Evolutionary conservation across 2,888 invertebrate species (phyloP).

Genomic region (Caenorhabditis drosophilae): DNA sequence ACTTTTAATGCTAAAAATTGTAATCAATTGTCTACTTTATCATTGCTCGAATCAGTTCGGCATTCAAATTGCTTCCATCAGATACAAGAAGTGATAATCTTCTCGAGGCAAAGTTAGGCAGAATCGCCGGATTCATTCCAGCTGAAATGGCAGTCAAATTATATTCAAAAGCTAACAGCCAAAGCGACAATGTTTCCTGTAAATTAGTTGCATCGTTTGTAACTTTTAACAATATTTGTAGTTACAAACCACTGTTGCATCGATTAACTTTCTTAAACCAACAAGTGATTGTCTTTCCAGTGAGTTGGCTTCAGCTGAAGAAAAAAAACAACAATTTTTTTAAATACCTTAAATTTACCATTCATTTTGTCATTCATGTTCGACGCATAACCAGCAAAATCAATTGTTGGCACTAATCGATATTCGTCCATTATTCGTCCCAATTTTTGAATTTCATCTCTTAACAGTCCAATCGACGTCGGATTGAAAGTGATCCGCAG

Average conservation of each 20-base stretch:
- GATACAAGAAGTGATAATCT: slow-evolving; percentile 50
- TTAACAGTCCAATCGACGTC: slow-evolving; percentile 11
- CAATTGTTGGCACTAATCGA: slow-evolving; percentile 52
- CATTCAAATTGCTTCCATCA: slow-evolving; percentile 38
- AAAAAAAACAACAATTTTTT: neutral
- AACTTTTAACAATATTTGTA: too few relatives aligned
- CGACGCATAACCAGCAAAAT: slow-evolving; percentile 17
- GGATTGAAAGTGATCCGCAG: slow-evolving; percentile 25
- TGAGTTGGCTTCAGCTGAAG: slow-evolving; percentile 58
- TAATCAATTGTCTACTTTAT: slow-evolving; percentile 35
- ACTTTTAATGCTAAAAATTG: too few relatives aligned
- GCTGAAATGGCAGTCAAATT: slow-evolving; percentile 77
- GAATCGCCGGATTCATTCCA: slow-evolving; percentile 38
- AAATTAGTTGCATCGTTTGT: too few relatives aligned
- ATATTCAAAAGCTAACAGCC: slow-evolving; percentile 90
- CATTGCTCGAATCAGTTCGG: slow-evolving; percentile 50
- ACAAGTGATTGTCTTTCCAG: slow-evolving; percentile 68
- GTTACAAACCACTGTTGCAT: slow-evolving; percentile 73
- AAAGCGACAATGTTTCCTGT: slow-evolving; percentile 87
- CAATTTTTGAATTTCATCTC: slow-evolving; percentile 31
- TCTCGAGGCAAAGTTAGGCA: slow-evolving; percentile 33
- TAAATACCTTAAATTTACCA: neutral
- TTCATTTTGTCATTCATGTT: slow-evolving; percentile 19
- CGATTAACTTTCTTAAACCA: slow-evolving; percentile 71
- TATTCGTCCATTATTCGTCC: slow-evolving; percentile 50